phyloP scores from a whole-genome alignment of 2,888 invertebrate genomes.

The Polyploca ridens region DNA sequence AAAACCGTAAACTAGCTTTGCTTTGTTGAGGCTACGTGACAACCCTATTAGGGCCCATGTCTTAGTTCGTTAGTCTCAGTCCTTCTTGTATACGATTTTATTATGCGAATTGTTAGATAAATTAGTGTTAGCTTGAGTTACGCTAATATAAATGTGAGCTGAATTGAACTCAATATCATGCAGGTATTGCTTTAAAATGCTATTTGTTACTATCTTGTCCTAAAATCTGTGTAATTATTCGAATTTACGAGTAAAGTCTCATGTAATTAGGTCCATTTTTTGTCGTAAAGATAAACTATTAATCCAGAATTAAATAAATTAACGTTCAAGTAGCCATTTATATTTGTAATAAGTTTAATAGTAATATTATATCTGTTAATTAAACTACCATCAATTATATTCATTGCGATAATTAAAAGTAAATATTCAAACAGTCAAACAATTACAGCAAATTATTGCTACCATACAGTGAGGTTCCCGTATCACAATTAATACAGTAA shows the following conservation, averaged over 20 bases:
- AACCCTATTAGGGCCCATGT: constrained; percentile 12
- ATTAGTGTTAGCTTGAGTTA: constrained; percentile 34
- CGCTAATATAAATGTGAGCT: constrained; percentile 33
- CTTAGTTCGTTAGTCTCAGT: constrained; percentile 15
- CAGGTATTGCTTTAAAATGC: neutral
- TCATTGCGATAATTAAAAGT: neutral
- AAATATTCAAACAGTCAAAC: neutral
- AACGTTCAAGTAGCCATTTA: too few relatives aligned
- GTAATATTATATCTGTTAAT: too few relatives aligned
- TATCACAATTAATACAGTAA: neutral
- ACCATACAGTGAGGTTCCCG: neutral
- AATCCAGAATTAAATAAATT: too few relatives aligned
- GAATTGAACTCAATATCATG: constrained; percentile 17
- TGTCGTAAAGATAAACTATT: too few relatives aligned
- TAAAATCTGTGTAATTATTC: neutral
- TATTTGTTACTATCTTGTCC: neutral
- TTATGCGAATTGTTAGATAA: constrained; percentile 46
- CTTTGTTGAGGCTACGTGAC: constrained; percentile 1
- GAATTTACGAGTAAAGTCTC: neutral
- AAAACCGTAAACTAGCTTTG: neutral
- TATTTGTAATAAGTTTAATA: too few relatives aligned
- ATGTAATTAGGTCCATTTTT: too few relatives aligned
- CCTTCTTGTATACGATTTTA: constrained; percentile 41
- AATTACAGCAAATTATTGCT: neutral
- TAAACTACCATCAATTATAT: neutral